Evolutionary conservation across 2,888 invertebrate species (phyloP).

Genomic region (Nemurella pictetii): DNA sequence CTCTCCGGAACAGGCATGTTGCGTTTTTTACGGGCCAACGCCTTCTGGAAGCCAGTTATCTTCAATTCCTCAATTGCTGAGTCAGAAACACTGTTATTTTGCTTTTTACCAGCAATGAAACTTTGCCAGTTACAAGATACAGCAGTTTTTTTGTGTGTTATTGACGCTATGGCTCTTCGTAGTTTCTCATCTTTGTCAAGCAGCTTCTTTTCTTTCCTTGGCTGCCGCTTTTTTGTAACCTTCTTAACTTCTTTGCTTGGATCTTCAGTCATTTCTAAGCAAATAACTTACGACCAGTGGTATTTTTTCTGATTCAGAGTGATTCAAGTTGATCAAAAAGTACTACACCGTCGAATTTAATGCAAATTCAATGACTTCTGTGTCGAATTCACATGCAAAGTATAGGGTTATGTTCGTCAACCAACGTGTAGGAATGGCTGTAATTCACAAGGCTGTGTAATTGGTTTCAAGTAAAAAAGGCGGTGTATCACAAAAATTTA

Average conservation of each 20-base stretch:
- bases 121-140: conserved; percentile 36
- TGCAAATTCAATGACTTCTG: too few species aligned
- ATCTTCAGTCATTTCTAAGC: neutral
- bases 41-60: neutral
- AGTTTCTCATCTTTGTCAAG: neutral
- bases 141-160: conserved; percentile 23
- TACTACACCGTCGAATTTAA: too few species aligned
- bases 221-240: neutral
- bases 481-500: neutral
- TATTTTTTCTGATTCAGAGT: too few species aligned
- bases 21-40: conserved; percentile 12
- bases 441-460: neutral
- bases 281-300: neutral
- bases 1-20: too few species aligned
- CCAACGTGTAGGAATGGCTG: too few species aligned
- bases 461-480: neutral
- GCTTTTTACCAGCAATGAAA: conserved; percentile 14
- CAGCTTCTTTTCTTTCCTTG: neutral
- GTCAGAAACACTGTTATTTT: neutral
- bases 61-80: neutral
- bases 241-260: neutral
- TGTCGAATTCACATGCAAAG: too few species aligned
- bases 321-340: too few species aligned
- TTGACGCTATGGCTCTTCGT: conserved; percentile 10
- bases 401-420: too few species aligned